Base-by-base conservation (phyloP, 2,113 vertebrate species). In the Mirounga angustirostris region DNA sequence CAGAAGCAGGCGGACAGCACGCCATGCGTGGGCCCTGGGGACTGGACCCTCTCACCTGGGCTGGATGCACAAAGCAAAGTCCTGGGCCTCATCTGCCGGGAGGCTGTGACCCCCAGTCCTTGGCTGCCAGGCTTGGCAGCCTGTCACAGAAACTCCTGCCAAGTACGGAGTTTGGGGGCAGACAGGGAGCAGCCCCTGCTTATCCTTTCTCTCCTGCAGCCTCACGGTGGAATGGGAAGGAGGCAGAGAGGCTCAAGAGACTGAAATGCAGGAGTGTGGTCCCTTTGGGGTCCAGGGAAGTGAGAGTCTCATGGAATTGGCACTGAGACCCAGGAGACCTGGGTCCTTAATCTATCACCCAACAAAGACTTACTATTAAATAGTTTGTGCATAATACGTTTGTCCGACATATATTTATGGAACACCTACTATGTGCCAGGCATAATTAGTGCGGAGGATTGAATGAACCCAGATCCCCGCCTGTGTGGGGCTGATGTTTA, bases 401-500 rank as follows among this genome's bases (percentile, higher is more conserved):
- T 63, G 86, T 30, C 67, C 4, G 26, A 4, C 9, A 54, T 14
- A 0, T n/a, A 30, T 67, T 58, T 36, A 46, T 28, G 0, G 22
- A 78, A 22, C 69, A 46, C 21, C 28, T 46, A 12, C 28, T 36
- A 33, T 28, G 69, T 26, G 50, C 40, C 63, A 59, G 85, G 40
- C 40, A 13, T 26, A 26, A 40, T 52, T 1, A 4, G 43, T 33
- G 24, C 22, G 5, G 56, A 54, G 36, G 15, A 30, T 2, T 18
- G 58, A 46, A 56, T 28, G 80, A 46, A 28, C 46, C 28, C 65
- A 76, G 58, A 58, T 14, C 69, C 67, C 22, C 30, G 0, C 11
- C 69, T 4, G 4, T 2, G 0, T 4, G 87, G 19, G 56, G 28
- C 28, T 14, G n/a, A 46, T 2, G 43, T 56, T n/a, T n/a, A 5